These are phyloP conservation scores for Acanthornis magna DNA, from an alignment of 2,797 vertebrate species.

Conservation along the genomic window DNA sequence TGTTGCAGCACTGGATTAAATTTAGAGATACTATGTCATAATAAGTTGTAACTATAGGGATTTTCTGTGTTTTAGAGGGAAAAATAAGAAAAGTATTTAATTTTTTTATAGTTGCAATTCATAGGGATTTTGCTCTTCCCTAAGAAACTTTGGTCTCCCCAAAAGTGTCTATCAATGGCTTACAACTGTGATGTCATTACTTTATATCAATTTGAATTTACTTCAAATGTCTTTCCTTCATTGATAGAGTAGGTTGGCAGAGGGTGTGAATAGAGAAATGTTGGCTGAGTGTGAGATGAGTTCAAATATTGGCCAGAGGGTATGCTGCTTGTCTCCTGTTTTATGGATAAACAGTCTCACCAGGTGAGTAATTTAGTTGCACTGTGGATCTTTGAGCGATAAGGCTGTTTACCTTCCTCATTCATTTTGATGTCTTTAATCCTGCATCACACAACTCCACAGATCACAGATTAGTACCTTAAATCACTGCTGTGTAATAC, in stretches of 20 bases:
- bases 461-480: not conserved
- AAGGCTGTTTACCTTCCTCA: constrained; percentile 9
- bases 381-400: not conserved
- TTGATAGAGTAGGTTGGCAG: not conserved
- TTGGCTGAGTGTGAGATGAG: not conserved
- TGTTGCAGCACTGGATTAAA: not conserved
- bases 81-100: not conserved
- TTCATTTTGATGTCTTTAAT: constrained; percentile 15
- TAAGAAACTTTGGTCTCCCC: not conserved
- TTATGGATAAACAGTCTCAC: not conserved
- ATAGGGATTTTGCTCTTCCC: not conserved
- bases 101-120: not conserved
- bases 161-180: rapidly evolving
- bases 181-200: not conserved
- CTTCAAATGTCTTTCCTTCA: not conserved
- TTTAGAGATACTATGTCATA: not conserved
- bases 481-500: not conserved
- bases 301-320: not conserved
- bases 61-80: not conserved
- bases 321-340: not conserved
- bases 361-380: not conserved
- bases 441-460: not conserved
- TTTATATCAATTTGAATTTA: not conserved
- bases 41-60: not conserved
- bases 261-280: not conserved